phyloP scores from a whole-genome alignment of 2,888 invertebrate species.

The Xylota sylvarum region DNA sequence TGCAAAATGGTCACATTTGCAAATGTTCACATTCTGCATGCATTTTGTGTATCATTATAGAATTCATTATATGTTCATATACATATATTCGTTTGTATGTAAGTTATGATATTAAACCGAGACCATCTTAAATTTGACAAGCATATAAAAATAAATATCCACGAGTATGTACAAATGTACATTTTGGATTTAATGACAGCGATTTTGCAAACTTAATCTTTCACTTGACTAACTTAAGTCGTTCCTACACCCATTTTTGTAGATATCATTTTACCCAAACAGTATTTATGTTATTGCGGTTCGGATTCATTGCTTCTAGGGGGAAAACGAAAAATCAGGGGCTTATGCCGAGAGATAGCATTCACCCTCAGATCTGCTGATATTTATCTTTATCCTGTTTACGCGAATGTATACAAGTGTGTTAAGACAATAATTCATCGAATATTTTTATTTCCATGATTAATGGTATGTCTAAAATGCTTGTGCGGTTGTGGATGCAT shows the following conservation, averaged over 20 bases:
- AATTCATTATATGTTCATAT: too few relatives aligned
- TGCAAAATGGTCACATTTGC: slow-evolving; percentile 59
- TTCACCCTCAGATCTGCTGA: slow-evolving; percentile 59
- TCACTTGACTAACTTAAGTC: slow-evolving; percentile 71
- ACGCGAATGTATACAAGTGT: slow-evolving; percentile 53
- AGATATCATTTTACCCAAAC: slow-evolving; percentile 72
- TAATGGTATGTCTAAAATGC: slow-evolving; percentile 54
- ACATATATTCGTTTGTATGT: too few relatives aligned
- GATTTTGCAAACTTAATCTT: slow-evolving; percentile 65
- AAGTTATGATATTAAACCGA: slow-evolving; percentile 1
- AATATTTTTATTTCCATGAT: slow-evolving; percentile 54
- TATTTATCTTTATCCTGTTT: slow-evolving; percentile 59
- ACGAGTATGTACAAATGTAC: neutral
- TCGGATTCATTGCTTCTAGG: slow-evolving; percentile 34
- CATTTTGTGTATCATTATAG: slow-evolving; percentile 15
- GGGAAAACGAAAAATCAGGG: slow-evolving; percentile 35
- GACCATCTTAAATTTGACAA: neutral
- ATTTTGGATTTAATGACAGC: slow-evolving; percentile 26
- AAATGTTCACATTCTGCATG: slow-evolving; percentile 58
- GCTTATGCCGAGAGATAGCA: slow-evolving; percentile 4
- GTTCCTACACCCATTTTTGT: slow-evolving; percentile 36
- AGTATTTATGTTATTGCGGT: slow-evolving; percentile 75
- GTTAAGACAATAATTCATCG: slow-evolving; percentile 67
- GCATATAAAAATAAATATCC: neutral
- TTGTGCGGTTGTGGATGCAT: neutral